Percentiles rank a stretch among this genome's conserved stretches.
These are phyloP conservation scores for Samia ricini DNA, from an alignment of 1,140 invertebrate species.

Conservation along the genomic window DNA sequence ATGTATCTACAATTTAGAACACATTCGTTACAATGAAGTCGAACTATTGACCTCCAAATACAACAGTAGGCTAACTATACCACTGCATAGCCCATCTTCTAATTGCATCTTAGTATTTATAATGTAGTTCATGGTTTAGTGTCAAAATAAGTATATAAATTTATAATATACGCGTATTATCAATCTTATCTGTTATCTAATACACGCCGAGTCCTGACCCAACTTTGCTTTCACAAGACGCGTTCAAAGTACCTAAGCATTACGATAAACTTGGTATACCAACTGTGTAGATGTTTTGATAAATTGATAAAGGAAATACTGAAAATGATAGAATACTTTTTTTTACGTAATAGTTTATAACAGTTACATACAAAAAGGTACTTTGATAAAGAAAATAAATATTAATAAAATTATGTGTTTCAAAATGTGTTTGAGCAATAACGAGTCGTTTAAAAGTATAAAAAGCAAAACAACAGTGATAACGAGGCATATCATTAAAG, in stretches of 20 bases:
- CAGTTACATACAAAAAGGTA: too few relatives aligned
- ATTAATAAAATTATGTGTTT: background rate
- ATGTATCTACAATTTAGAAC: too few relatives aligned
- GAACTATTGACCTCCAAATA: too few relatives aligned
- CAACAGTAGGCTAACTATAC: too few relatives aligned
- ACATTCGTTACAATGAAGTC: too few relatives aligned
- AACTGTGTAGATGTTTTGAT: background rate
- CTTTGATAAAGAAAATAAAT: too few relatives aligned
- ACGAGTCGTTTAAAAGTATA: background rate
- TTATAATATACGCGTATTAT: conserved; percentile 1
- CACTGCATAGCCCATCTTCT: too few relatives aligned
- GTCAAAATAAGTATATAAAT: background rate
- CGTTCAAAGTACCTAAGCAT: background rate
- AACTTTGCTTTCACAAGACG: conserved; percentile 5
- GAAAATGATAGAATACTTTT: too few relatives aligned
- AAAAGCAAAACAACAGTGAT: conserved; percentile 35
- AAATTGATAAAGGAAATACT: conserved; percentile 1
- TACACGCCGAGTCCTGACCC: conserved; percentile 7
- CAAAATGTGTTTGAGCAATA: background rate
- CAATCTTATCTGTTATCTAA: conserved; percentile 10
- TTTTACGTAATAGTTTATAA: too few relatives aligned
- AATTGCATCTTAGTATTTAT: background rate
- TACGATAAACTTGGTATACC: background rate
- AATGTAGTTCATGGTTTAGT: background rate
- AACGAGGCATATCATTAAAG: conserved; percentile 68